Percentiles rank a stretch among this genome's conserved stretches.
Conservation (phyloP, 1,140 invertebrate genomes). For the Lordiphosa stackelbergi region DNA sequence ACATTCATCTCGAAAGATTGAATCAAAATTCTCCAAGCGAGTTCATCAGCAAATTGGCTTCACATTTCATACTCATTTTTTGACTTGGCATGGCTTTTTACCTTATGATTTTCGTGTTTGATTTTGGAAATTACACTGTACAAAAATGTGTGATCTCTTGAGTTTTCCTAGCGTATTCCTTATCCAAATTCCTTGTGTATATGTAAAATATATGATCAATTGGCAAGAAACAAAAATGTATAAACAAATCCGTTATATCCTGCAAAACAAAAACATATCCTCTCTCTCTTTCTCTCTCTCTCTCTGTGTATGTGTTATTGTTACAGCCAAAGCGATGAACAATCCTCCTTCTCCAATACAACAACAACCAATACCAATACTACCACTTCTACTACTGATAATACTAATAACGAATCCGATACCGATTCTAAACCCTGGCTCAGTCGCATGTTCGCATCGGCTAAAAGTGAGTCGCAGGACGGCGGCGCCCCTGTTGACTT, state of each 20-base stretch:
- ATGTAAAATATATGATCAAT: conserved; percentile 21
- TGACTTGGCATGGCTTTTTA: conserved; percentile 66
- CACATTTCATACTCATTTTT: conserved; percentile 32
- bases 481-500: conserved; percentile 45
- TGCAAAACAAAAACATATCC: conserved; percentile 41
- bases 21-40: conserved; percentile 32
- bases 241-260: too few relatives aligned
- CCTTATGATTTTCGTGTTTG: conserved; percentile 44
- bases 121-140: conserved; percentile 10
- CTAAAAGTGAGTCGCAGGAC: conserved; percentile 38
- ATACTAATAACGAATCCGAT: conserved; percentile 61
- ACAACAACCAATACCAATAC: conserved; percentile 52
- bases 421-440: conserved; percentile 70
- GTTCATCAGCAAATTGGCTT: conserved; percentile 48
- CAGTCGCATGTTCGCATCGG: conserved; percentile 69
- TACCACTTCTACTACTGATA: conserved; percentile 64
- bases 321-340: conserved; percentile 75
- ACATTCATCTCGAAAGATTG: conserved; percentile 16
- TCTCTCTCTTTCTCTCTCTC: conserved; percentile 45
- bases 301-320: conserved; percentile 76
- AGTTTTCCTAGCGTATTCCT: conserved; percentile 32
- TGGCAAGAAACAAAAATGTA: conserved; percentile 13
- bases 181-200: conserved; percentile 28
- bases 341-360: conserved; percentile 38
- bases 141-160: conserved; percentile 3